phyloP scores from a whole-genome alignment of 2,113 vertebrate genomes.

The Corynorhinus townsendii region DNA sequence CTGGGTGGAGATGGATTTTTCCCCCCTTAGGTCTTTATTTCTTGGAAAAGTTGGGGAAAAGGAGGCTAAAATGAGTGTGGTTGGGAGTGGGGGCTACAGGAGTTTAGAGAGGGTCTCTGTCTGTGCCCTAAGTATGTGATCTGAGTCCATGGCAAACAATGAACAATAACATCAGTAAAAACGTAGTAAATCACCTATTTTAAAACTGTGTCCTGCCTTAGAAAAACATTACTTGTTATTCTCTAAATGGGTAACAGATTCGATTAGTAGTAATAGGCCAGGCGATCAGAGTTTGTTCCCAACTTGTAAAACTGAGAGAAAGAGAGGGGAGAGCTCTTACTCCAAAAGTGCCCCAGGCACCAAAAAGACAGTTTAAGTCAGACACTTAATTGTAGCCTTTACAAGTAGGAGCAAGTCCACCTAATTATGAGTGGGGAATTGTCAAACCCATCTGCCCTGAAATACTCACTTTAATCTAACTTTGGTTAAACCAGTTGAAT shows the following conservation, averaged over 20 bases:
- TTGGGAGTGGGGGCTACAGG: not conserved
- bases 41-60: not conserved
- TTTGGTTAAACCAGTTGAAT: not conserved
- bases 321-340: not conserved
- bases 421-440: constrained; percentile 37
- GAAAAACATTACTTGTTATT: not conserved
- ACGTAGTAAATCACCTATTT: not conserved
- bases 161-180: not conserved
- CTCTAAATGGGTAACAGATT: not conserved
- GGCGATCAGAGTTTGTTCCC: constrained; percentile 31
- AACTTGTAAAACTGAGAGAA: constrained; percentile 4
- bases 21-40: not conserved
- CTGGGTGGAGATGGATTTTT: not conserved
- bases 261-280: not conserved
- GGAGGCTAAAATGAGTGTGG: not conserved
- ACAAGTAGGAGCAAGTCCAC: constrained; percentile 23
- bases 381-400: not conserved
- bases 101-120: not conserved
- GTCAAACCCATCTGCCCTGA: constrained; percentile 57
- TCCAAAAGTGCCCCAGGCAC: constrained; percentile 14
- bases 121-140: not conserved
- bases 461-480: constrained; percentile 48
- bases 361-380: constrained; percentile 57
- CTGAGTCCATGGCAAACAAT: not conserved
- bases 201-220: not conserved